Evolutionary conservation across 2,113 vertebrate genomes (phyloP), one percentile per base, ranked within the genome.

Genomic region (Rhizomys pruinosus): DNA sequence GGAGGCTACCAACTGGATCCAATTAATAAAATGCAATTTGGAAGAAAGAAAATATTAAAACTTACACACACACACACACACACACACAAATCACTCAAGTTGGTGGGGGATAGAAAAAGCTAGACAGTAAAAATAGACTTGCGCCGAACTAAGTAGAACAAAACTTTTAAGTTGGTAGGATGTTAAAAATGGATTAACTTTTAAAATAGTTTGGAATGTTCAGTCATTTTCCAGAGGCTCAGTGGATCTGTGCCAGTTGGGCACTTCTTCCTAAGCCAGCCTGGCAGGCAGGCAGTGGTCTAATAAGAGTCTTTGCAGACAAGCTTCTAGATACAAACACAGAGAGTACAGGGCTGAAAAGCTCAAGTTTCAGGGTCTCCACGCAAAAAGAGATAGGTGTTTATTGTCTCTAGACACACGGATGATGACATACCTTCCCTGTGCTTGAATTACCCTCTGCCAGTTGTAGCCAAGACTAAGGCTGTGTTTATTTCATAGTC

Each of bases 41-140:
- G 73, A 84, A 91, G 78, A 86, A 92, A 92, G 39, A 55, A 63
- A 92, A 89, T 59, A 64, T 44, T 90, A 89, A 85, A 88, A 63
- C 87, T 72, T 55, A 57, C 69, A 90, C 52, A 81, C 57, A 69
- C 80, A 80, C 74, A 69, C 92, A 96, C 93, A 80, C 37, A 85
- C 13, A 44, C 59, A 81, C 63, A 63, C 69, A 55, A 90, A 94
- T 88, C 47, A 74, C 12, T 16, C 22, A 84, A 94, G 68, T 73
- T 82, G 42, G 6, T 10, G 9, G 37, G 44, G 71, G 17, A 69
- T 79, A 15, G 63, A 88, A 90, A 73, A n/a, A 93, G 37, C 88
- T 64, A 89, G 79, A 91, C 59, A 95, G 76, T 78, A 93, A 95
- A 96, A 95, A 92, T 64, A 96, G 78, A 72, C 82, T 94, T 82